Conservation (phyloP, 2,113 vertebrate species). For the Dipodomys stephensi region DNA sequence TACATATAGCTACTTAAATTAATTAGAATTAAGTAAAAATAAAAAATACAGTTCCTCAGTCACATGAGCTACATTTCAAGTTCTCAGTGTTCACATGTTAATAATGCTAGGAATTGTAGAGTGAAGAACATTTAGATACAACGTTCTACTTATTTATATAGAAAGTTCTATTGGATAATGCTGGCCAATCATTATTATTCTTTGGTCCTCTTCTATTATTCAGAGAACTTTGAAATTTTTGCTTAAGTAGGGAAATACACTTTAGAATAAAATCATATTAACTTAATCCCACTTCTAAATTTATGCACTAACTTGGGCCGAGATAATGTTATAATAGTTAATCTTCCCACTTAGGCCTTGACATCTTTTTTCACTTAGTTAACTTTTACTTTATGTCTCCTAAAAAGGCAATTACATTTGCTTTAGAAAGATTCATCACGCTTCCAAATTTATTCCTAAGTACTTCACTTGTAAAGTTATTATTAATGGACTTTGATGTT, state of each 20-base stretch:
- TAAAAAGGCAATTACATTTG: background rate
- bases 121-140: background rate
- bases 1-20: background rate
- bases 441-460: slow-evolving; percentile 25
- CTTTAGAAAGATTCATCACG: background rate
- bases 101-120: too few species aligned
- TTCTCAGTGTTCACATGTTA: background rate
- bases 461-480: background rate
- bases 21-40: slow-evolving; percentile 29
- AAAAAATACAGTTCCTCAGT: background rate
- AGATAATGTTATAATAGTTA: background rate
- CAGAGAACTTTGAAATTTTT: slow-evolving; percentile 19
- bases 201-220: background rate
- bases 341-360: background rate
- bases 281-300: slow-evolving; percentile 26
- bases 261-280: background rate
- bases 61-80: background rate
- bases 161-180: background rate
- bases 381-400: background rate
- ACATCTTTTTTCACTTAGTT: background rate
- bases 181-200: background rate
- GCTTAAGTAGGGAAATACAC: background rate
- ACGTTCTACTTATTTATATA: background rate
- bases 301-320: background rate
- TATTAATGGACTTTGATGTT: background rate